Conservation (phyloP, 2,113 vertebrate genomes). For the Maccullochella peelii region DNA sequence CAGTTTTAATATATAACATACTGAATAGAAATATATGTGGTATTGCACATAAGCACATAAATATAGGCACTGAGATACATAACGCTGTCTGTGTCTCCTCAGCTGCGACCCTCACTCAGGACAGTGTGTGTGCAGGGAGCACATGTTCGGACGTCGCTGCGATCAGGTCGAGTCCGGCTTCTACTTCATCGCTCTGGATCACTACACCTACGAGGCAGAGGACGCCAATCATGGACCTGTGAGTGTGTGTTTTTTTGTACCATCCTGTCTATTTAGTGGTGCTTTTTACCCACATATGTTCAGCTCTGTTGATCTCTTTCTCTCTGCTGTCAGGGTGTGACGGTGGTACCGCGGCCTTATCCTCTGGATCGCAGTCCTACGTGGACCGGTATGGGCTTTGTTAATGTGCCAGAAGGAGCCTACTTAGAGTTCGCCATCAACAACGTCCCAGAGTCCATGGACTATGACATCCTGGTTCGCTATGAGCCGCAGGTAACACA, state of each 20-base stretch:
- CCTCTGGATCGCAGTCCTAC: slow-evolving; percentile 89
- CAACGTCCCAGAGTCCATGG: slow-evolving; percentile 95
- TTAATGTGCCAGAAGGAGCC: slow-evolving; percentile 90
- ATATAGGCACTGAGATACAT: background rate
- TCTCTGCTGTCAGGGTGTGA: slow-evolving; percentile 85
- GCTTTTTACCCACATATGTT: fast-evolving
- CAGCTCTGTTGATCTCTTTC: background rate
- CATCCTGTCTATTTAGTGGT: fast-evolving
- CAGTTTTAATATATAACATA: too few species aligned
- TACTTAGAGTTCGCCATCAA: slow-evolving; percentile 91
- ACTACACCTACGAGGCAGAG: slow-evolving; percentile 97
- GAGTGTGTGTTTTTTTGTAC: slow-evolving; percentile 69
- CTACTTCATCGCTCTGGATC: slow-evolving; percentile 93
- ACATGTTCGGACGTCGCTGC: slow-evolving; percentile 93
- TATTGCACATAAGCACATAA: too few species aligned
- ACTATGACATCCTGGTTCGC: slow-evolving; percentile 94
- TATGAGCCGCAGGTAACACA: slow-evolving; percentile 94
- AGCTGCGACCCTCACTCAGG: slow-evolving; percentile 92
- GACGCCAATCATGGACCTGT: slow-evolving; percentile 90
- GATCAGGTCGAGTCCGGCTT: slow-evolving; percentile 91
- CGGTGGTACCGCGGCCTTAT: slow-evolving; percentile 86
- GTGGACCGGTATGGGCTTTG: slow-evolving; percentile 96
- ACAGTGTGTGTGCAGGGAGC: slow-evolving; percentile 91
- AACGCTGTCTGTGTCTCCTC: background rate
- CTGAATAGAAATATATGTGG: too few species aligned